These are phyloP conservation scores for Argyrosomus regius DNA, from an alignment of 2,797 vertebrate genomes.

Conservation along the genomic window DNA sequence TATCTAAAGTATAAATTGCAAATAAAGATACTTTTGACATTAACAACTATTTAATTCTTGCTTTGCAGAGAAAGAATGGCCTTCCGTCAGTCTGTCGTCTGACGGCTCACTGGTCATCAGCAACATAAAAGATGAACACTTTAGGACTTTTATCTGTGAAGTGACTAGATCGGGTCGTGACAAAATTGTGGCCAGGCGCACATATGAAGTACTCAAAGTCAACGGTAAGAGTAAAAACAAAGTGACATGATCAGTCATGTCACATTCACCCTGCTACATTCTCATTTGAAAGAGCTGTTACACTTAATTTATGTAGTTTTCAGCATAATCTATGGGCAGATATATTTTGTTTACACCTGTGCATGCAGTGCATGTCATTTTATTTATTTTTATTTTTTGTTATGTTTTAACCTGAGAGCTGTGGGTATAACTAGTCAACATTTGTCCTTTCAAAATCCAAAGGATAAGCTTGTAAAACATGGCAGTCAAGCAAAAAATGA, in stretches of 20 bases:
- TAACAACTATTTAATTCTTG: neutral
- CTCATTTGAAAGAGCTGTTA: neutral
- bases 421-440: neutral
- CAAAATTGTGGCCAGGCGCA: rapidly evolving
- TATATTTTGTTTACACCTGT: neutral
- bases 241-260: neutral
- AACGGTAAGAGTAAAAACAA: conserved; percentile 62
- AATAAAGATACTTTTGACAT: neutral
- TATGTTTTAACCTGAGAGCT: neutral
- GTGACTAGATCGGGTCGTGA: rapidly evolving
- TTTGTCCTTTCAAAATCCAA: conserved; percentile 1
- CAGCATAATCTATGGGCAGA: neutral
- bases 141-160: conserved; percentile 46
- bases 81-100: rapidly evolving
- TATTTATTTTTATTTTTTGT: neutral
- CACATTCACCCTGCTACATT: neutral
- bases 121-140: conserved; percentile 28
- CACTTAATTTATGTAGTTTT: neutral
- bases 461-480: neutral
- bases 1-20: neutral
- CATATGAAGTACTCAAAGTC: conserved; percentile 48
- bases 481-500: neutral
- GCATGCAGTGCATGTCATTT: neutral
- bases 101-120: conserved; percentile 49
- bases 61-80: neutral